Percentiles rank a stretch among this genome's conserved stretches.
These are phyloP conservation scores for Brachypterus glaber DNA, from an alignment of 2,888 invertebrate species.

Conservation along the genomic window DNA sequence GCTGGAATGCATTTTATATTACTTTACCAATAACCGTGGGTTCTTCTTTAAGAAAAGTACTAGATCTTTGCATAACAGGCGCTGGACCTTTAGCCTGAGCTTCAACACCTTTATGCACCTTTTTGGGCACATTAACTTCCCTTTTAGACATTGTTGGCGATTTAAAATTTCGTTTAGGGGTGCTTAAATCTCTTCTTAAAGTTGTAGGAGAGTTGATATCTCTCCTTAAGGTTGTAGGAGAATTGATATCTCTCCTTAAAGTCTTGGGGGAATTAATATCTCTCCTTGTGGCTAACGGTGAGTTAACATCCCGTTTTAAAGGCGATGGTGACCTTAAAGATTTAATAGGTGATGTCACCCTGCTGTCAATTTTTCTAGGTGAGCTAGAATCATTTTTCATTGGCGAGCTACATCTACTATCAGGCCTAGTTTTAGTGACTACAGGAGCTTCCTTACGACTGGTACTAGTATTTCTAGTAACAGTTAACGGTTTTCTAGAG, in stretches of 20 bases:
- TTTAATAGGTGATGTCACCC: constrained; percentile 25
- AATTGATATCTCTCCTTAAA: no score
- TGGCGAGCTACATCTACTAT: constrained; percentile 27
- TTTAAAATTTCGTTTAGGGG: no score
- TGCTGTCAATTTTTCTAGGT: constrained; percentile 28
- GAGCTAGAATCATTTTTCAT: constrained; percentile 29
- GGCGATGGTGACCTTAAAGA: constrained; percentile 24
- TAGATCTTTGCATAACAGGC: constrained; percentile 50
- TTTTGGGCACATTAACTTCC: no score
- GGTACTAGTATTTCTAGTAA: constrained; percentile 23
- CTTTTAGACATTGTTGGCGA: no score
- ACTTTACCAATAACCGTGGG: constrained; percentile 52
- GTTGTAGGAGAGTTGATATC: no score
- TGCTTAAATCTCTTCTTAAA: no score
- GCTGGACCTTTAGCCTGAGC: constrained; percentile 14
- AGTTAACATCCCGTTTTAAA: constrained; percentile 15
- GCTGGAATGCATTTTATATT: constrained; percentile 18
- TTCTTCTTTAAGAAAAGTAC: constrained; percentile 67
- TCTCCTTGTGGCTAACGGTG: constrained; percentile 12
- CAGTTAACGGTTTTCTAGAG: constrained; percentile 16
- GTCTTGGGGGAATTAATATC: no score
- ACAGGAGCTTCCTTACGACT: constrained; percentile 19
- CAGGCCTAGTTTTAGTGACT: constrained; percentile 14
- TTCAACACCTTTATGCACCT: constrained; percentile 4
- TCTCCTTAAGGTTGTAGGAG: no score